Percentiles rank a stretch among this genome's conserved stretches.
Conservation (phyloP, 2,888 invertebrate genomes). For the Hydropsyche betteni region DNA sequence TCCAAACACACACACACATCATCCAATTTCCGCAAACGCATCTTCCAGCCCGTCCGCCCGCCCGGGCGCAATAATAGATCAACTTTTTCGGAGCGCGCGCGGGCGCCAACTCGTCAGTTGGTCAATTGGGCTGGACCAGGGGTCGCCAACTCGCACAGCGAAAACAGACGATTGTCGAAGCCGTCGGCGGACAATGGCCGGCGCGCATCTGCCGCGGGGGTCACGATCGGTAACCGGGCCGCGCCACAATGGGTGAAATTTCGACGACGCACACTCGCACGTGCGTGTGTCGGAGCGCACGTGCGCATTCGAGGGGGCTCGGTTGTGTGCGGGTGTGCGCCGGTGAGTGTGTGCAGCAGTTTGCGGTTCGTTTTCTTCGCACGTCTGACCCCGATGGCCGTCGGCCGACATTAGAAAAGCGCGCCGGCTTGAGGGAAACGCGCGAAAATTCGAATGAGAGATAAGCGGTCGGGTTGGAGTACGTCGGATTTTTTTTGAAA, state of each 20-base stretch:
- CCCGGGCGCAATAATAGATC: not conserved
- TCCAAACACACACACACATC: no score
- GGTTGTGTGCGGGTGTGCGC: constrained; percentile 38
- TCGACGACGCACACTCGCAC: not conserved
- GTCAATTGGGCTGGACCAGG: not conserved
- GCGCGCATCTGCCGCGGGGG: constrained; percentile 27
- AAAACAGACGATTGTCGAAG: no score
- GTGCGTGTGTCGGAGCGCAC: no score
- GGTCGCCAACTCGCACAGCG: not conserved
- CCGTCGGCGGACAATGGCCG: constrained; percentile 11
- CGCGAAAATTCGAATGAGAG: not conserved
- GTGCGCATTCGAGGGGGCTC: not conserved
- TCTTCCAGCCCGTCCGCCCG: not conserved
- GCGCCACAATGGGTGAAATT: constrained; percentile 34
- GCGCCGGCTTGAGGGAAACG: not conserved
- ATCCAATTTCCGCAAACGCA: no score
- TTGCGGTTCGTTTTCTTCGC: constrained; percentile 41
- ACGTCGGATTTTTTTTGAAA: not conserved
- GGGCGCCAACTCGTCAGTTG: not conserved
- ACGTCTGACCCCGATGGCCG: constrained; percentile 37
- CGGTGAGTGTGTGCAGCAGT: constrained; percentile 31
- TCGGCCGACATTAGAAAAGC: constrained; percentile 19
- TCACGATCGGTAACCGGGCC: constrained; percentile 28
- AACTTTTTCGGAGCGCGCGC: not conserved
- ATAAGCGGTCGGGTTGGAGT: not conserved